Conservation (phyloP, 1,140 invertebrate genomes). For the Drosophila nikananu region DNA sequence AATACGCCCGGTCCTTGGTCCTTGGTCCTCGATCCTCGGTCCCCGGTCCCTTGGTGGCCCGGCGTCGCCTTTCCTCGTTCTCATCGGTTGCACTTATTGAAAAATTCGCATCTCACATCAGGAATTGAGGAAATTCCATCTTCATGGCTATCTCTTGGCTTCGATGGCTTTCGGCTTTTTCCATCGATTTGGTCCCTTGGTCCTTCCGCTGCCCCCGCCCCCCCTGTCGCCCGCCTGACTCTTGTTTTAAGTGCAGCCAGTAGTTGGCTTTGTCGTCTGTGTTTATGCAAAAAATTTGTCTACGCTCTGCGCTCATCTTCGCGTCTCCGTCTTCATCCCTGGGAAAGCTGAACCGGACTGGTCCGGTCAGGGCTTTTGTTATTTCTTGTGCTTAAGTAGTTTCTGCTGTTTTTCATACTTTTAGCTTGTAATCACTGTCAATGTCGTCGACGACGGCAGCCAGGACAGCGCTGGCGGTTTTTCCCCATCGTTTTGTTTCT, state of each 20-base stretch:
- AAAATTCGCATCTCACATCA: constrained; percentile 71
- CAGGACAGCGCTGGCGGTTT: constrained; percentile 36
- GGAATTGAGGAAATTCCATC: constrained; percentile 69
- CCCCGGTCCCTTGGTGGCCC: constrained; percentile 37
- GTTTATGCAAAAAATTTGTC: constrained; percentile 84
- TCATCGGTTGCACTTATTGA: constrained; percentile 73
- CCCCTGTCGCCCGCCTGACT: constrained; percentile 22
- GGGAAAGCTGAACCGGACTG: background rate
- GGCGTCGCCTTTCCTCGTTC: background rate
- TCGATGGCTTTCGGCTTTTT: constrained; percentile 66
- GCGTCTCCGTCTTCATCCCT: background rate
- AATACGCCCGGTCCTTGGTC: constrained; percentile 39
- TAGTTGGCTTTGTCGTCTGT: constrained; percentile 83
- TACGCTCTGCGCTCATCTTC: constrained; percentile 41
- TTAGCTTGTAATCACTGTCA: constrained; percentile 85
- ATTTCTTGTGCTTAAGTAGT: constrained; percentile 83
- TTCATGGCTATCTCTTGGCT: constrained; percentile 60
- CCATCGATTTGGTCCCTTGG: constrained; percentile 60
- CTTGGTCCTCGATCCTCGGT: background rate
- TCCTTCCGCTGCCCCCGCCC: constrained; percentile 7
- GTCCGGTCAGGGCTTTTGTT: constrained; percentile 66
- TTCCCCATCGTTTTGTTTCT: constrained; percentile 69
- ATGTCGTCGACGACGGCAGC: constrained; percentile 67
- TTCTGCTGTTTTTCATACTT: constrained; percentile 84
- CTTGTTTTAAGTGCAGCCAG: constrained; percentile 80